Evolutionary conservation across 2,797 vertebrate genomes (phyloP).

Genomic region (Cuculus canorus): DNA sequence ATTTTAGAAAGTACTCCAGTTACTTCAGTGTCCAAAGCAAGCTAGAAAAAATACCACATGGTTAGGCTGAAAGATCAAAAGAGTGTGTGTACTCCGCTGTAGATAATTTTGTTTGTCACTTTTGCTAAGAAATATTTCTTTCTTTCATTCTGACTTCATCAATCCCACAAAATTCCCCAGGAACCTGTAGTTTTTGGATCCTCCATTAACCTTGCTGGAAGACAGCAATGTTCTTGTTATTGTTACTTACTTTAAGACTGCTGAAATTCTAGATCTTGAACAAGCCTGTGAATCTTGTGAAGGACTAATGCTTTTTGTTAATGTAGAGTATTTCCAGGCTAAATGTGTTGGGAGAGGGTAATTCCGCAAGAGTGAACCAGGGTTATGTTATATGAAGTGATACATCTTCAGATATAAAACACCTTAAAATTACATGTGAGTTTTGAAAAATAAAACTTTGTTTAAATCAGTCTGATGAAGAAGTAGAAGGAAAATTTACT

Average conservation of each 20-base stretch:
- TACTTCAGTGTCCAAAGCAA: not conserved
- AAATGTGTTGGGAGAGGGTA: not conserved
- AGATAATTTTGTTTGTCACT: not conserved
- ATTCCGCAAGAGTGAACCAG: not conserved
- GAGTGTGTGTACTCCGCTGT: not conserved
- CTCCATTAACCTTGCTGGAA: not conserved
- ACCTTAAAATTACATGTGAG: not conserved
- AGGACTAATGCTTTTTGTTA: not conserved
- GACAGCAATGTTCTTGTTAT: not conserved
- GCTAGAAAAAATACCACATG: not conserved
- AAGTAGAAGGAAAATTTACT: not conserved
- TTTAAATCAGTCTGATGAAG: not conserved
- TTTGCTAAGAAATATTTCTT: not conserved
- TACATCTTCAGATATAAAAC: rapidly evolving
- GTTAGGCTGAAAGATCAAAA: not conserved
- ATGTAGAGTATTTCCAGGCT: not conserved
- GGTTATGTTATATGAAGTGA: not conserved
- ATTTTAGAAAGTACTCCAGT: not conserved
- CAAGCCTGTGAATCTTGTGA: not conserved
- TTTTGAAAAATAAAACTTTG: not conserved
- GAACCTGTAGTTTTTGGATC: not conserved
- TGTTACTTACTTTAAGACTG: not conserved
- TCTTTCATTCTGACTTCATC: not conserved
- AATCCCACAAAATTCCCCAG: not conserved
- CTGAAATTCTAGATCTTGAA: not conserved